phyloP scores from a whole-genome alignment of 2,113 vertebrate genomes.

The Amblyopsis rosae region DNA sequence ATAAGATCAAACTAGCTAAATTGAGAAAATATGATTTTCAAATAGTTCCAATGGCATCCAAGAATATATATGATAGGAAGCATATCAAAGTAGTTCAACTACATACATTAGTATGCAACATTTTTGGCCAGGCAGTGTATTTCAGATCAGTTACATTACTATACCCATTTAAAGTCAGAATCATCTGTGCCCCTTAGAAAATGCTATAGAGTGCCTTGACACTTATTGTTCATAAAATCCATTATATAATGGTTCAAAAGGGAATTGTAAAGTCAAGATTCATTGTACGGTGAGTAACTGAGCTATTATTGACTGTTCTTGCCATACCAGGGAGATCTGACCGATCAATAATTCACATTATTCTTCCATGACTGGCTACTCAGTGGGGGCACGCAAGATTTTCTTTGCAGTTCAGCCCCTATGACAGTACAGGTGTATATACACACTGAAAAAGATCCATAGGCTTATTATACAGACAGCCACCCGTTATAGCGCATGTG shows the following conservation, averaged over 20 bases:
- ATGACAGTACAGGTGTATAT: constrained; percentile 37
- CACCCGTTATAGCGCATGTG: background rate
- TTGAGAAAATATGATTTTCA: no score
- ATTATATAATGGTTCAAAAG: constrained; percentile 18
- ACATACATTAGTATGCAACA: no score
- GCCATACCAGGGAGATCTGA: constrained; percentile 41
- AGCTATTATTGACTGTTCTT: constrained; percentile 52
- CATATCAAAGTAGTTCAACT: no score
- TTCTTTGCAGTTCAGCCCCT: constrained; percentile 32
- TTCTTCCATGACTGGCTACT: constrained; percentile 45
- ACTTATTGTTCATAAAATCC: constrained; percentile 22
- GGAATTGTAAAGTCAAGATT: constrained; percentile 32
- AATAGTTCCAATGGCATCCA: no score
- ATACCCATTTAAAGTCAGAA: background rate
- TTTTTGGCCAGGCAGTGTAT: no score
- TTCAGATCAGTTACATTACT: no score
- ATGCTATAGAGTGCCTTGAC: background rate
- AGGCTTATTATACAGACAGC: constrained; percentile 18
- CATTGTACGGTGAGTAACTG: constrained; percentile 43
- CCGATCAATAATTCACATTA: constrained; percentile 58
- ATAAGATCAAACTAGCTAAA: no score
- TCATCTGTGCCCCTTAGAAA: background rate
- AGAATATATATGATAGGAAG: no score
- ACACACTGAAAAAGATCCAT: constrained; percentile 36
- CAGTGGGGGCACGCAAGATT: constrained; percentile 42